Evolutionary conservation across 2,797 vertebrate species (phyloP), one percentile per base, ranked within the genome.

Genomic region (Enteromius anoplus): DNA sequence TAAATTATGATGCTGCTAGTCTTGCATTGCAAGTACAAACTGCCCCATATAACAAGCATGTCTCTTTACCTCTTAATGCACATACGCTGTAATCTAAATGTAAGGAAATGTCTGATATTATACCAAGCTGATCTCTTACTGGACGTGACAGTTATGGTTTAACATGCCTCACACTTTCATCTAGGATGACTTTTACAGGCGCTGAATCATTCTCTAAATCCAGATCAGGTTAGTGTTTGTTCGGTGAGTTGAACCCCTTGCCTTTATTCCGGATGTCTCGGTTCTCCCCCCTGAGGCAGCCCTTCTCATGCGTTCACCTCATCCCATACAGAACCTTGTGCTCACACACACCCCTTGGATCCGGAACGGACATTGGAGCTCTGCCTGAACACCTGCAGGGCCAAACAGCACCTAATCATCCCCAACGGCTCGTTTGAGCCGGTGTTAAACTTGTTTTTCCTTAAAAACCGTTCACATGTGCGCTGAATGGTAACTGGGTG

Each of bases 341-440:
- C 83, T 77, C 66, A 34, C 65, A 80, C 75, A 58, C 80, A 72
- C 60, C 75, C 55, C 64, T 85, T 71, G 70, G 78, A 85, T 81
- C 80, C 11, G 64, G 75, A 85, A 34, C 47, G 45, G 26, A 81
- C 81, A 32, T 75, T 76, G 51, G 85, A 85, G 81, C 32, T 66
- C 82, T 9, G 51, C 87, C 89, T 81, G 82, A 84, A 81, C 75
- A 81, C 85, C 81, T 75, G 71, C 72, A 84, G 86, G 85, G 85
- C 83, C 88, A 85, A 84, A 87, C 78, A 85, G 85, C 75, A 76
- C 87, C 89, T 91, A 91, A 93, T 93, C 89, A 90, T 89, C 91
- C 84, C 85, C 81, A 88, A 89, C 58, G 80, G 87, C 84, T 88
- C 21, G 80, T 70, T 71, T 69, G 79, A 71, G 42, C n/a, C 47